Conservation (phyloP, 2,113 vertebrate species). For the Haemorhous mexicanus region DNA sequence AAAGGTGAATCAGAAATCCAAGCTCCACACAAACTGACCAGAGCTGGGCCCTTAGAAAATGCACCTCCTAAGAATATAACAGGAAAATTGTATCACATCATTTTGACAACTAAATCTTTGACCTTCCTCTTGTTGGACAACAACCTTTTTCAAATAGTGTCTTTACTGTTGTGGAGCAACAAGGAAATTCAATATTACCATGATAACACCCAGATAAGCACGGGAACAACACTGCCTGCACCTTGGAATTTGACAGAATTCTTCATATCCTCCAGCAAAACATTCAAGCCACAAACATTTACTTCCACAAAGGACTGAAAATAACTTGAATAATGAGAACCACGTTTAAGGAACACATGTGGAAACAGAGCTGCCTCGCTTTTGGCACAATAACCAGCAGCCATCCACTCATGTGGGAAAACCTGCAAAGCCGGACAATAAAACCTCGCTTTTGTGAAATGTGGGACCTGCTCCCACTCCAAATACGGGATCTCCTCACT, state of each 20-base stretch:
- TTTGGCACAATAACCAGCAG: neutral
- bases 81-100: neutral
- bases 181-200: neutral
- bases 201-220: neutral
- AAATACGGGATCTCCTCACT: neutral
- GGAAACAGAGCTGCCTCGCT: neutral
- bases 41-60: neutral
- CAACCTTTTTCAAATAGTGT: neutral
- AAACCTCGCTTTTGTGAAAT: neutral
- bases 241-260: neutral
- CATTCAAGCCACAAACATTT: neutral
- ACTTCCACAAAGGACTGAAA: neutral
- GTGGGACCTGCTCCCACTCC: neutral
- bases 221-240: neutral
- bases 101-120: neutral
- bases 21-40: neutral
- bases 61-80: neutral
- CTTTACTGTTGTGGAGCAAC: neutral
- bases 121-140: neutral
- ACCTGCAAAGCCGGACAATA: neutral
- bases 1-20: neutral
- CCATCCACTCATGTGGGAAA: neutral
- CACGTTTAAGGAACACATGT: neutral
- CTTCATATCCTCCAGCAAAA: neutral
- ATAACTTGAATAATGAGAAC: neutral